Conservation (phyloP, 2,797 vertebrate genomes). For the Pangasius krempfi region DNA sequence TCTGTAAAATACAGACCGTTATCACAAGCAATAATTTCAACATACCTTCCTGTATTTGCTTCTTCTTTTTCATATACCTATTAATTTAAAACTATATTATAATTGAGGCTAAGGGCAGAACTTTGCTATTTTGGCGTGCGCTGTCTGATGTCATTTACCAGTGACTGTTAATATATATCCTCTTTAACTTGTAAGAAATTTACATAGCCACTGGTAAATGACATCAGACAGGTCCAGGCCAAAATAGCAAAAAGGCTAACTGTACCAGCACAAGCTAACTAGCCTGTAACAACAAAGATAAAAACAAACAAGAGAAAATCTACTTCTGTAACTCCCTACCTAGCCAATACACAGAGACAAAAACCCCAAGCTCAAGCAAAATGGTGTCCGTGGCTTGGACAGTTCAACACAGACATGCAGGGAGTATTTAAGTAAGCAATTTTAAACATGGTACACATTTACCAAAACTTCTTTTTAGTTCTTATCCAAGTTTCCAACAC, state of each 20-base stretch:
- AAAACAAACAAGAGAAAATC: background rate
- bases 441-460: background rate
- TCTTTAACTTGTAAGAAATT: no score
- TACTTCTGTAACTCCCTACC: background rate
- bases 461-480: background rate
- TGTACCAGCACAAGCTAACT: background rate
- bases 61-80: background rate
- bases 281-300: background rate
- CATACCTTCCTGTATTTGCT: background rate
- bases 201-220: background rate
- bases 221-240: background rate
- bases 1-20: background rate
- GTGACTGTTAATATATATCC: no score
- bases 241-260: background rate
- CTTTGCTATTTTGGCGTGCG: background rate
- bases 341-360: background rate
- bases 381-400: background rate
- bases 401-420: background rate
- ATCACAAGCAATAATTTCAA: background rate
- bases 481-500: background rate
- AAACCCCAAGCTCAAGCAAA: background rate
- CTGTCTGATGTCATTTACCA: no score
- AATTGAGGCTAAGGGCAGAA: background rate
- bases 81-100: background rate
- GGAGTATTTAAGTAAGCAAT: background rate